Base-by-base conservation (phyloP, 2,113 vertebrate genomes). In the Toxotes chatareus region DNA sequence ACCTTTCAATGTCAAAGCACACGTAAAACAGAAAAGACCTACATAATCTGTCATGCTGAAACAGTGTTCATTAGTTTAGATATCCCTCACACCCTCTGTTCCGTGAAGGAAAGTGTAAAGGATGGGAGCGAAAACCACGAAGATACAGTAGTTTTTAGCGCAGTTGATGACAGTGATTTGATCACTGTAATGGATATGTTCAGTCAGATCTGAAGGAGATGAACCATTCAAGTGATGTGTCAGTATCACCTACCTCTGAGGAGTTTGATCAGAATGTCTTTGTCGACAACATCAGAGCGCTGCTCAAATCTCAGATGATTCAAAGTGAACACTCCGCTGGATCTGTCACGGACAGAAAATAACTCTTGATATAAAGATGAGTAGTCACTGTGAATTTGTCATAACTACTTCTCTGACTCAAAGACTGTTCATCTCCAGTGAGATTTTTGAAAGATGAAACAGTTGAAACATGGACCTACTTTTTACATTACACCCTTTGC, bases 1-100 rank as follows among this genome's bases (percentile, higher is more conserved):
- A 80, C 61, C 51, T 38, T 84, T 80, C 89, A 86, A 70, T 88
- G 82, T 80, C 80, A 85, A 61, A 80, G 53, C 47, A 47, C 27
- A 74, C 70, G 80, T 27, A 62, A 68, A 47, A 14, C 80, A 59
- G 53, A 40, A 68, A 77, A 86, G 69, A 53, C 80, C 27, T 27
- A 27, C 1, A 27, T 27, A 27, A 82, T 70, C 67, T 76, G 76
- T 56, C 44, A 31, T 4, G 10, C 11, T 60, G 19, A 38, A 71
- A 61, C 51, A 14, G 10, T 2, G 4, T 36, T 63, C n/a, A 21
- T 73, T 61, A 38, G 65, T 72, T 61, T 27, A n/a, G 34, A 62
- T 44, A 40, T n/a, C 75, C 36, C 36, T 38, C 19, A 38, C 42
- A 53, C 36, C 53, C 21, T 56, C 10, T 51, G 49, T 14, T 59